A percentile compares a stretch with the other conserved stretches of the same genome.
Evolutionary conservation across 2,113 vertebrate genomes (phyloP).

Genomic region (Falco punctatus): DNA sequence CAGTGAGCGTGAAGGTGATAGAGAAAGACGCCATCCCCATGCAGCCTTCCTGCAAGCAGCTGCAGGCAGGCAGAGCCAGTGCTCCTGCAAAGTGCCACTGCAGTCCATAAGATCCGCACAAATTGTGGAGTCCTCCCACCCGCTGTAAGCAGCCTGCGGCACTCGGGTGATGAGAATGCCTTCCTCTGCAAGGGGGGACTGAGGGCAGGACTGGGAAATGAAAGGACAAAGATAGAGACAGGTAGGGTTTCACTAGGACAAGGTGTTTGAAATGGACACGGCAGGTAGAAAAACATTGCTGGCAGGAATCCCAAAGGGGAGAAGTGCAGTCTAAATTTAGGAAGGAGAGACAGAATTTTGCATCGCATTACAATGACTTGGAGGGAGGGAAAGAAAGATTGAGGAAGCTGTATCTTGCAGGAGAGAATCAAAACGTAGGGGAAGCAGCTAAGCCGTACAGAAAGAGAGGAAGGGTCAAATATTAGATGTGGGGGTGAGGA

Average conservation of each 20-base stretch:
- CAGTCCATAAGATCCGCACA: neutral
- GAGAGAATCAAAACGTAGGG: neutral
- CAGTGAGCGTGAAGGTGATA: neutral
- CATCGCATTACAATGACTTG: fast-evolving
- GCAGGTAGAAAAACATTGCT: neutral
- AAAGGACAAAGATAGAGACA: neutral
- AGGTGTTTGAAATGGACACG: neutral
- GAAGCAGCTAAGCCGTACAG: neutral
- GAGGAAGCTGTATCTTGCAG: neutral
- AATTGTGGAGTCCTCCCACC: neutral
- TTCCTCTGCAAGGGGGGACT: neutral
- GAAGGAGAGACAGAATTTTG: neutral
- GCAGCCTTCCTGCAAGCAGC: neutral
- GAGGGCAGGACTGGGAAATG: neutral
- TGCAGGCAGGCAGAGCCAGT: neutral
- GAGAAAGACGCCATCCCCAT: neutral
- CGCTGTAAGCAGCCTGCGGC: neutral
- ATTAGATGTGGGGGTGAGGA: neutral
- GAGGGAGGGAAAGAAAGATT: neutral
- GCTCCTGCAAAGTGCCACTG: neutral
- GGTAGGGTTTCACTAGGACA: neutral
- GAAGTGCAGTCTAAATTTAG: fast-evolving
- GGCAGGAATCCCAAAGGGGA: neutral
- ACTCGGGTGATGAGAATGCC: neutral
- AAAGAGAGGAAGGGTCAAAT: slow-evolving; percentile 18